phyloP scores from a whole-genome alignment of 1,140 invertebrate species.

The Pteromalus puparum region DNA sequence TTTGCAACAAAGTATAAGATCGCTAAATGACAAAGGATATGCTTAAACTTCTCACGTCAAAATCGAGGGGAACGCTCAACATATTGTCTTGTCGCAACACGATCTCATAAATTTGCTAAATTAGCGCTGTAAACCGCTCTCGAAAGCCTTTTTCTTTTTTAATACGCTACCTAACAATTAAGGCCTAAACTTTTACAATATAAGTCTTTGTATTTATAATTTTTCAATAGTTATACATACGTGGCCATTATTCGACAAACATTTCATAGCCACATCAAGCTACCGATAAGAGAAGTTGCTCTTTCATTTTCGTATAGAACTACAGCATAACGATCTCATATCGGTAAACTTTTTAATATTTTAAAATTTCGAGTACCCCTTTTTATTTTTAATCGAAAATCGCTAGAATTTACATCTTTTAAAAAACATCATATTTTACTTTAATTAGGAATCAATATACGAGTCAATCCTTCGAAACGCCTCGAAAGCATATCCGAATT shows the following conservation, averaged over 20 bases:
- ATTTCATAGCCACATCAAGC: slow-evolving; percentile 21
- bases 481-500: not conserved
- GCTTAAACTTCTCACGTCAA: not conserved
- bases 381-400: slow-evolving; percentile 28
- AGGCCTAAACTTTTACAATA: slow-evolving; percentile 45
- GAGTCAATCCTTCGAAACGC: slow-evolving; percentile 2
- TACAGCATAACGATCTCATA: not conserved
- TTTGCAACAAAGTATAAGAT: slow-evolving; percentile 47
- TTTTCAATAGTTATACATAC: slow-evolving; percentile 24
- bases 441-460: slow-evolving; percentile 41
- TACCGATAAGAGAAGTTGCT: not conserved
- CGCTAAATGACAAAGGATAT: slow-evolving; percentile 32
- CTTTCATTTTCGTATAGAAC: not conserved
- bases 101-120: slow-evolving; percentile 38
- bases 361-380: slow-evolving; percentile 25
- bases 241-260: slow-evolving; percentile 26
- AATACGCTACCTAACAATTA: slow-evolving; percentile 46
- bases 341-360: slow-evolving; percentile 25
- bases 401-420: slow-evolving; percentile 29
- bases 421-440: slow-evolving; percentile 39
- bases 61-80: slow-evolving; percentile 32
- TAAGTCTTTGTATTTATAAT: slow-evolving; percentile 49
- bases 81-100: not conserved
- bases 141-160: slow-evolving; percentile 45
- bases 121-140: slow-evolving; percentile 41